Percentiles rank a stretch among this genome's conserved stretches.
Evolutionary conservation across 2,113 vertebrate species (phyloP).

Genomic region (Australoheros scitulus): DNA sequence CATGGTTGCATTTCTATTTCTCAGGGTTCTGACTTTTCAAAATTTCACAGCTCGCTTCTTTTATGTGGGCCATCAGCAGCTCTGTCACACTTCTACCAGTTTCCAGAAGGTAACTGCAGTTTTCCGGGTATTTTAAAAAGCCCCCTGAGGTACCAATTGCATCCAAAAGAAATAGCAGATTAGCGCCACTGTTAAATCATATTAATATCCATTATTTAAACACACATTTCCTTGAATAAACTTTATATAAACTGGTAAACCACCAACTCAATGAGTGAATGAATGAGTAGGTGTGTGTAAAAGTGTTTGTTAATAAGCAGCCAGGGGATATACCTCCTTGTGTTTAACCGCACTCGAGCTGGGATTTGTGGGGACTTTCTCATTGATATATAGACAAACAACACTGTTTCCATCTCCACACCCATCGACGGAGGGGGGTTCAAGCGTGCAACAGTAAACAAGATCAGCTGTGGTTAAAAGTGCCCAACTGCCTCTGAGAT

Average conservation of each 20-base stretch:
- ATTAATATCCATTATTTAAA: background rate
- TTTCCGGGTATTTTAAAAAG: background rate
- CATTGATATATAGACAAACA: conserved; percentile 35
- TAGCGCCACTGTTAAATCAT: background rate
- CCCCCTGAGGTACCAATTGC: background rate
- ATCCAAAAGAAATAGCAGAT: rapidly evolving
- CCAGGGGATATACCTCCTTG: conserved; percentile 33
- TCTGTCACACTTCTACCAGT: no score
- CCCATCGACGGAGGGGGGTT: background rate
- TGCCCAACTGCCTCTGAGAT: background rate
- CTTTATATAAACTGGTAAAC: rapidly evolving
- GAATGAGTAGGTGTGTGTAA: background rate
- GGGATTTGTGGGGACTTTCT: conserved; percentile 67
- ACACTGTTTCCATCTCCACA: conserved; percentile 26
- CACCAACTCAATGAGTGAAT: background rate
- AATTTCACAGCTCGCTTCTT: background rate
- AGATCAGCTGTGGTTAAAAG: conserved; percentile 8
- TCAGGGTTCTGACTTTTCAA: background rate
- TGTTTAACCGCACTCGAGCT: conserved; percentile 11
- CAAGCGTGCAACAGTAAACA: background rate
- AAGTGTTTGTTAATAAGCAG: background rate
- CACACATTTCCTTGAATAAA: background rate
- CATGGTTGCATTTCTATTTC: background rate
- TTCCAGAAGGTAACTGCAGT: no score
- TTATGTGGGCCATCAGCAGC: no score